Evolutionary conservation across 2,888 invertebrate species (phyloP).

Genomic region (Malthinus seriepunctatus): DNA sequence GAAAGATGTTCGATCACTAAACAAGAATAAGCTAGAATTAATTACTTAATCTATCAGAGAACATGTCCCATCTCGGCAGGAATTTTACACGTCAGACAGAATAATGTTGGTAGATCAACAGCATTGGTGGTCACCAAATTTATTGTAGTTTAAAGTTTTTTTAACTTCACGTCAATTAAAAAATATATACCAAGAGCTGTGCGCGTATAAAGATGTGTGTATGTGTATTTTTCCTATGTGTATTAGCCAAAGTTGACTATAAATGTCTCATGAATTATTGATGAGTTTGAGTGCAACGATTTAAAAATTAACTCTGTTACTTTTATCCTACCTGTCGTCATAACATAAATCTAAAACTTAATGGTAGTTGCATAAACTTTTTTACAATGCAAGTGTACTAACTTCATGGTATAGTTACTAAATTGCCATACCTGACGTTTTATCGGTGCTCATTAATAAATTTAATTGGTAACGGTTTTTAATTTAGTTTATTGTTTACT

Average conservation of each 20-base stretch:
- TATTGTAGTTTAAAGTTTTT: constrained; percentile 1
- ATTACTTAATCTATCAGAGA: constrained; percentile 54
- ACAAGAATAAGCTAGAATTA: constrained; percentile 39
- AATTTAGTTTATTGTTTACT: constrained; percentile 8
- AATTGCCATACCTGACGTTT: constrained; percentile 31
- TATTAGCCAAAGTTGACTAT: constrained; percentile 25
- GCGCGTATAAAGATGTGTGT: constrained; percentile 16
- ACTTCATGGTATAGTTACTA: constrained; percentile 25
- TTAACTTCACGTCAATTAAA: constrained; percentile 7
- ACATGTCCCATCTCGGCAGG: constrained; percentile 42
- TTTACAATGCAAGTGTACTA: constrained; percentile 33
- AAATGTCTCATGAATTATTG: constrained; percentile 46
- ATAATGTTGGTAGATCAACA: constrained; percentile 17
- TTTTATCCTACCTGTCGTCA: constrained; percentile 46
- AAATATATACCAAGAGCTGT: background rate
- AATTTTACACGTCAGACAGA: constrained; percentile 26
- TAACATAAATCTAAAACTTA: constrained; percentile 48
- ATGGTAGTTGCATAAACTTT: constrained; percentile 42
- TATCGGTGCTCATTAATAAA: constrained; percentile 32
- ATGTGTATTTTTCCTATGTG: constrained; percentile 20
- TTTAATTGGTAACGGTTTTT: constrained; percentile 25
- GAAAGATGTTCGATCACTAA: background rate
- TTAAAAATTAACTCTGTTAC: constrained; percentile 48
- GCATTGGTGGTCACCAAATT: constrained; percentile 23
- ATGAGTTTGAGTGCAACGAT: constrained; percentile 43